phyloP scores from a whole-genome alignment of 2,888 invertebrate species.

The Chloromyia formosa region DNA sequence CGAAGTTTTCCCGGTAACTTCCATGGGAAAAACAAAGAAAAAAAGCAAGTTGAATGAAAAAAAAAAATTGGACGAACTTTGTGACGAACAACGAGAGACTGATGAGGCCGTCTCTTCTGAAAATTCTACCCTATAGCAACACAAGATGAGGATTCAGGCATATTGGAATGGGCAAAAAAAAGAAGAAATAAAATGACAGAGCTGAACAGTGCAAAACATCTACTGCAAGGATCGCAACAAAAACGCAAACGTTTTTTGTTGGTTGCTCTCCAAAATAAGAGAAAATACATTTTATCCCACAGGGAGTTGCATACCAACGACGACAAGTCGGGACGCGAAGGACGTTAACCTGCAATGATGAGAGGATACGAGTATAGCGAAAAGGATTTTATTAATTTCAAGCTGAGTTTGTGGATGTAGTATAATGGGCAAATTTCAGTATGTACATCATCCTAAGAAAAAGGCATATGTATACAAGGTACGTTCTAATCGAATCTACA shows the following conservation, averaged over 20 bases:
- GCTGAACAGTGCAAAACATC: constrained; percentile 25
- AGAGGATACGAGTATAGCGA: constrained; percentile 7
- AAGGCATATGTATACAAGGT: constrained; percentile 22
- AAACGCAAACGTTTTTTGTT: constrained; percentile 10
- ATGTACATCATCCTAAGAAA: constrained; percentile 28
- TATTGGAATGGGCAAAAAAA: not conserved
- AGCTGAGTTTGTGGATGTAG: constrained; percentile 6
- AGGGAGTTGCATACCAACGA: constrained; percentile 35
- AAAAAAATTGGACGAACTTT: constrained; percentile 38
- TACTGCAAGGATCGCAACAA: constrained; percentile 24
- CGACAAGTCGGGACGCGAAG: no score
- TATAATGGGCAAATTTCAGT: constrained; percentile 25
- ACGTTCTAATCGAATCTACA: constrained; percentile 39
- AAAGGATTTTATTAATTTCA: constrained; percentile 42
- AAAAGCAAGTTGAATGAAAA: not conserved
- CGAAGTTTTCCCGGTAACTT: constrained; percentile 44
- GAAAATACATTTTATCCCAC: constrained; percentile 23
- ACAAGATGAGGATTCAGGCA: constrained; percentile 15
- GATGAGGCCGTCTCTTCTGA: constrained; percentile 45
- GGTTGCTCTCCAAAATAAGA: not conserved
- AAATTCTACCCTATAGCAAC: constrained; percentile 35
- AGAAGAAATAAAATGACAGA: constrained; percentile 19
- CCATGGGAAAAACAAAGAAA: constrained; percentile 19
- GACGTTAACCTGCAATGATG: constrained; percentile 5
- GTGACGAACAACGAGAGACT: constrained; percentile 47